Evolutionary conservation across 2,797 vertebrate species (phyloP).

Genomic region (Sternotherus odoratus): DNA sequence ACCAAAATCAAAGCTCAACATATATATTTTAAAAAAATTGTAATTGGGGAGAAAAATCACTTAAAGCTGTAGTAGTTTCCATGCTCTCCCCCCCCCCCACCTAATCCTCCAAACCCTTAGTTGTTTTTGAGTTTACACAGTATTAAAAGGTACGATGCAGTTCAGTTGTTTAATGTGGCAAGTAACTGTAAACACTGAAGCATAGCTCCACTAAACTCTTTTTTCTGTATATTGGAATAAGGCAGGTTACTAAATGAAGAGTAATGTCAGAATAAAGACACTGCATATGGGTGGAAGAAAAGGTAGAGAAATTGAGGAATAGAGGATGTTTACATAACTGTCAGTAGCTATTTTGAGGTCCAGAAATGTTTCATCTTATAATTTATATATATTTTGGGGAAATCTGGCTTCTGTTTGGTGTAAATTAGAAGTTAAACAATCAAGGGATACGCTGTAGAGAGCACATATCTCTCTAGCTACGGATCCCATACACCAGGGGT

Average conservation of each 20-base stretch:
- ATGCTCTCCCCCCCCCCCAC: accelerated
- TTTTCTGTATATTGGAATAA: not conserved
- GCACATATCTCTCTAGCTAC: not conserved
- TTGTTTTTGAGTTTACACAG: not conserved
- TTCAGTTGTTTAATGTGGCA: not conserved
- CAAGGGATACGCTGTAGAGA: not conserved
- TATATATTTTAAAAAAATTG: not conserved
- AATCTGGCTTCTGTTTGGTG: not conserved
- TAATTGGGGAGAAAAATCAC: not conserved
- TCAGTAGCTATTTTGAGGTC: not conserved
- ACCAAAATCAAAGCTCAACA: not conserved
- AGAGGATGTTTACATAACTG: not conserved
- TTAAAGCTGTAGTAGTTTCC: not conserved
- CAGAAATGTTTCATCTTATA: not conserved
- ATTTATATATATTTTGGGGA: not conserved
- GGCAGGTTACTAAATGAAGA: not conserved
- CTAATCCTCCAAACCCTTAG: not conserved
- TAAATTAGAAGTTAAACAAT: not conserved
- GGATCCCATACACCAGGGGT: not conserved
- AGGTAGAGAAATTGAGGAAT: not conserved
- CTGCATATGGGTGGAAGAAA: not conserved
- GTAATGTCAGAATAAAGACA: not conserved
- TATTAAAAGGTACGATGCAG: not conserved
- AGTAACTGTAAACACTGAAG: not conserved
- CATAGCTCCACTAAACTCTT: not conserved